These are phyloP conservation scores for Phodopus roborovskii DNA, from an alignment of 2,113 vertebrate genomes.

Conservation along the genomic window DNA sequence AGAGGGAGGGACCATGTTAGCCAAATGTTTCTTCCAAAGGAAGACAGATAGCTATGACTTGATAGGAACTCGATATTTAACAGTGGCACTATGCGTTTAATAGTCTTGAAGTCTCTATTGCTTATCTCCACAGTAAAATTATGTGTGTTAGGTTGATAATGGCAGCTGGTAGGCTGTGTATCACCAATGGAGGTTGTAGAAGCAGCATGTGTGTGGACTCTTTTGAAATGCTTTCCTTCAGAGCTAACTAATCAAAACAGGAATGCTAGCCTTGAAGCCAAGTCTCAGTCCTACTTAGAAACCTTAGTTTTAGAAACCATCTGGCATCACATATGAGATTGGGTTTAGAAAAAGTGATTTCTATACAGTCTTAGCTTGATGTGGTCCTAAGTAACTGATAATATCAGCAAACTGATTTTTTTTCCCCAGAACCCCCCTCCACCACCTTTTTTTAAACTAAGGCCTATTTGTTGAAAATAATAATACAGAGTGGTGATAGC, in stretches of 20 bases:
- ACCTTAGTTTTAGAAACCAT: background rate
- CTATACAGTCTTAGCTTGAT: background rate
- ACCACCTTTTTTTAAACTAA: background rate
- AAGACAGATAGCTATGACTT: conserved; percentile 27
- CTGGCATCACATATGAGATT: background rate
- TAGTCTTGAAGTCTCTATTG: conserved; percentile 41
- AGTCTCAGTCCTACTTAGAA: conserved; percentile 61
- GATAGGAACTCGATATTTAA: background rate
- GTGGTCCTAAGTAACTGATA: background rate
- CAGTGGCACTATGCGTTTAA: background rate
- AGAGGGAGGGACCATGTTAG: background rate
- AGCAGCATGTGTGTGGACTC: fast-evolving
- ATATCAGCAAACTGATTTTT: background rate
- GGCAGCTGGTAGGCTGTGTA: background rate
- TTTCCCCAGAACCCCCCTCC: background rate
- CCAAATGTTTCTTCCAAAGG: conserved; percentile 25
- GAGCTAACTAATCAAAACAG: background rate
- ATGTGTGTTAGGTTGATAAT: background rate
- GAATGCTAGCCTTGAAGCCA: conserved; percentile 40
- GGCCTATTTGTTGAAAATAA: background rate
- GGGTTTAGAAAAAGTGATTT: conserved; percentile 49
- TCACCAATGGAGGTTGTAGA: background rate
- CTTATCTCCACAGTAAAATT: conserved; percentile 55
- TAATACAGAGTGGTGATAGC: background rate
- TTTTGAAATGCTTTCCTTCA: background rate